A percentile compares a stretch with the other conserved stretches of the same genome.
Evolutionary conservation across 1,140 invertebrate genomes (phyloP).

Genomic region (Drosophila obscura): DNA sequence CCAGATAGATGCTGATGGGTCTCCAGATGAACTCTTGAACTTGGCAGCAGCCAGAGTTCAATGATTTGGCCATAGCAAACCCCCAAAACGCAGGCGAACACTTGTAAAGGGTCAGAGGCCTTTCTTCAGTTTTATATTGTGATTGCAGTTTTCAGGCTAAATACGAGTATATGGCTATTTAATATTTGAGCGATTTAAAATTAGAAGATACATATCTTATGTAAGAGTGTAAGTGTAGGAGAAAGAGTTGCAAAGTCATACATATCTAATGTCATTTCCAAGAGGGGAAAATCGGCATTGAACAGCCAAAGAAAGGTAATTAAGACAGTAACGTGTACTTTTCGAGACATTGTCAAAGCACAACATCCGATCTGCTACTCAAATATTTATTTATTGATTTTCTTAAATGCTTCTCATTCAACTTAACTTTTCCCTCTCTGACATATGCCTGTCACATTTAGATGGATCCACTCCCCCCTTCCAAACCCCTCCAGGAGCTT

Average conservation of each 20-base stretch:
- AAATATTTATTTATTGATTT: constrained; percentile 75
- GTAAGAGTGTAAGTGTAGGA: no score
- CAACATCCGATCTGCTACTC: constrained; percentile 48
- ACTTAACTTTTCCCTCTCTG: constrained; percentile 48
- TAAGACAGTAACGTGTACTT: constrained; percentile 17
- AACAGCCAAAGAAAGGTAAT: constrained; percentile 32
- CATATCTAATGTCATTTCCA: no score
- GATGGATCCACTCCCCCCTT: constrained; percentile 35
- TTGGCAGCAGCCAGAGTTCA: constrained; percentile 65
- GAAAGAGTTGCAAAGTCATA: no score
- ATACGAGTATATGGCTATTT: no score
- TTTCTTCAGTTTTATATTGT: not conserved
- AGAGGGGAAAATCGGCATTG: constrained; percentile 1
- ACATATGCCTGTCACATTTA: constrained; percentile 70
- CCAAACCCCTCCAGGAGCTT: constrained; percentile 16
- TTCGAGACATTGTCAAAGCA: constrained; percentile 25
- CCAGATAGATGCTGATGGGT: constrained; percentile 56
- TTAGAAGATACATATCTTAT: no score
- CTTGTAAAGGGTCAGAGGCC: constrained; percentile 45
- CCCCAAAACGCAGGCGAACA: constrained; percentile 6
- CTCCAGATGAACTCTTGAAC: constrained; percentile 72
- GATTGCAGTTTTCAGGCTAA: no score
- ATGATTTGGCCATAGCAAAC: constrained; percentile 56
- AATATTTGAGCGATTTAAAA: no score
- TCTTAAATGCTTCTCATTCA: constrained; percentile 62